A percentile compares a stretch with the other conserved stretches of the same genome.
These are phyloP conservation scores for Muntiacus reevesi DNA, from an alignment of 2,113 vertebrate genomes.

Conservation along the genomic window DNA sequence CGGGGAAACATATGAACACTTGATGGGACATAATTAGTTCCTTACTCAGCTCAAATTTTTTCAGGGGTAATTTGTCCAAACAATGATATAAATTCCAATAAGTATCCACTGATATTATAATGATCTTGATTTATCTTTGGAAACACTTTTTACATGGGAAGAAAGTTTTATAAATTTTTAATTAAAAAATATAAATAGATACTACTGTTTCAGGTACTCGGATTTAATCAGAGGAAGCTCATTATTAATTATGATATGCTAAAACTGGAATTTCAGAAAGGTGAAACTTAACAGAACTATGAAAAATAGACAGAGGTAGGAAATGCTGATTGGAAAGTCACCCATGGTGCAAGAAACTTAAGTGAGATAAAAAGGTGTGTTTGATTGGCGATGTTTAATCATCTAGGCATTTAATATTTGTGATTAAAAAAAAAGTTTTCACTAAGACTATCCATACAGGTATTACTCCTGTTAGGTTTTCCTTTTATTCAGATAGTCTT, in stretches of 20 bases:
- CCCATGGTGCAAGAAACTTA: background rate
- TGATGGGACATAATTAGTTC: background rate
- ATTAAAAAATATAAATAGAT: background rate
- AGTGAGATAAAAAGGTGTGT: background rate
- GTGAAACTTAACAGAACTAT: background rate
- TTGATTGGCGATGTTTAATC: background rate
- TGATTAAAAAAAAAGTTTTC: background rate
- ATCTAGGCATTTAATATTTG: background rate
- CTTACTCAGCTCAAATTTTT: background rate
- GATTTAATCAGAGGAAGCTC: background rate
- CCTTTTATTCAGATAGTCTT: background rate
- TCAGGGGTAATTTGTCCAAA: background rate
- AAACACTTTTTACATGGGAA: background rate
- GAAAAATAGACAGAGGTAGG: background rate
- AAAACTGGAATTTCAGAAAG: background rate
- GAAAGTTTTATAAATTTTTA: background rate
- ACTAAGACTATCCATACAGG: background rate
- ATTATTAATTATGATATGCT: background rate
- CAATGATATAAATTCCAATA: background rate
- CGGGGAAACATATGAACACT: background rate
- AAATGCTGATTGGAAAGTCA: background rate
- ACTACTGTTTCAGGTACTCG: background rate
- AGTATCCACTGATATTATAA: background rate
- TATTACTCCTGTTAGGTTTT: background rate
- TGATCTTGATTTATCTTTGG: background rate